Base-by-base conservation (phyloP, 2,797 vertebrate genomes). In the Petrocephalus schoutedeni region DNA sequence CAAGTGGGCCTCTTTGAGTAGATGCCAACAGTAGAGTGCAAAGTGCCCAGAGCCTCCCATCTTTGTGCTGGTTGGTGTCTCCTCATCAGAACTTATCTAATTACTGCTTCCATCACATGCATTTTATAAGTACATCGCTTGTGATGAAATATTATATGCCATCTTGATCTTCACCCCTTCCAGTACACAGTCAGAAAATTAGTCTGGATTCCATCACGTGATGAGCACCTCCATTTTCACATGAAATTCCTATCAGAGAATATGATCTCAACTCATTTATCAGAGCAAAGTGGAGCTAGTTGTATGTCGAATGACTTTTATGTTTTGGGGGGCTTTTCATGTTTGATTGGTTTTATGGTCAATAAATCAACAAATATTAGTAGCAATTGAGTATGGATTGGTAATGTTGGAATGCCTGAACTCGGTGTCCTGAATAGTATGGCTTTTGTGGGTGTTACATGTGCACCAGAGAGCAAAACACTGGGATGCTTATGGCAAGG, bases 241-340 rank as follows among this genome's bases (percentile, higher is more conserved):
- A 14, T 87, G 59, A 57, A 54, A 88, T 87, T 28, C 19, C 67
- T 86, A 87, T 80, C 82, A 61, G 86, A 23, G 5, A 9, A 61
- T 41, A 83, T 74, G 57, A 14, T 56, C n/a, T 49, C 58, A 88
- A 87, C 86, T 87, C 21, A 67, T 10, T 88, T 67, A 61, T 85
- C 49, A 28, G 57, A 21, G 59, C 45, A 71, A n/a, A 51, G 56
- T 54, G n/a, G 41, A 88, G 41, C 14, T 4, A 61, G 59, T 49
- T 23, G 3, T 21, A 8, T 64, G 61, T 1, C 12, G 61, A 9
- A 3, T 64, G 23, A 2, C 23, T 12, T 64, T 64, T 28, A 28
- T 64, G 61, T 64, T 64, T 12, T 64, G 59, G 58, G 59, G 28
- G 28, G 28, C 3, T 28, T 32, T 32, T 67, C 64, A 32, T 67